Evolutionary conservation across 1,140 invertebrate species (phyloP), one percentile per base, ranked within the genome.

Genomic region (Drosophila bocki): DNA sequence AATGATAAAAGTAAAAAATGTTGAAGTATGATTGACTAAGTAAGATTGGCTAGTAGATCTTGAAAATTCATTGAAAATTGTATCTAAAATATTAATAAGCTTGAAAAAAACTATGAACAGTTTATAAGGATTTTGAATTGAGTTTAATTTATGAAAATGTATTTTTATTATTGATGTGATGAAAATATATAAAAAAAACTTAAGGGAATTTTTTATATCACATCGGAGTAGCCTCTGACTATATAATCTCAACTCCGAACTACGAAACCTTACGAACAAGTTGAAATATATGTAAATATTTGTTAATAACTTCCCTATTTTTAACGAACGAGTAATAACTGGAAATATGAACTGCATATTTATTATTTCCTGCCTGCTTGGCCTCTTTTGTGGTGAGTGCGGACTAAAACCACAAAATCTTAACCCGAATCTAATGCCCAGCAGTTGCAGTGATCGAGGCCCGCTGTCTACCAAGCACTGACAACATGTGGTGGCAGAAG

Each of bases 401-500:
- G 2, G 8, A n/a, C 12, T 9, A 0, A 5, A 7, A 11, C 15
- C 6, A n/a, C 15, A 7, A n/a, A 12, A 15, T 13, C 17, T 22
- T 7, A 56, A 37, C 3, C 11, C 37, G 7, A n/a, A 19, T 39
- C 22, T 17, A 60, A 47, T 7, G 41, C 35, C 11, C 9, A 22
- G 9, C 5, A 69, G 22, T 47, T 35, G 13, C 42, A 56, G 50
- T 11, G 12, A 68, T 56, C 41, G 63, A 54, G 17, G 74, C 62
- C 19, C 67, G 19, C 3, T 77, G 74, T 44, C 54, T 77, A 56
- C 42, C 50, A 8, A n/a, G 50, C n/a, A 54, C 59, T 19, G 80
- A 17, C 68, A 68, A 80, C 72, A 80, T 83, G 76, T 87, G 83
- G 83, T 72, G 79, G 42, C 35, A n/a, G 35, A 44, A n/a, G 35